Evolutionary conservation across 2,888 invertebrate species (phyloP), one percentile per base, ranked within the genome.

Genomic region (Leucoma salicis): DNA sequence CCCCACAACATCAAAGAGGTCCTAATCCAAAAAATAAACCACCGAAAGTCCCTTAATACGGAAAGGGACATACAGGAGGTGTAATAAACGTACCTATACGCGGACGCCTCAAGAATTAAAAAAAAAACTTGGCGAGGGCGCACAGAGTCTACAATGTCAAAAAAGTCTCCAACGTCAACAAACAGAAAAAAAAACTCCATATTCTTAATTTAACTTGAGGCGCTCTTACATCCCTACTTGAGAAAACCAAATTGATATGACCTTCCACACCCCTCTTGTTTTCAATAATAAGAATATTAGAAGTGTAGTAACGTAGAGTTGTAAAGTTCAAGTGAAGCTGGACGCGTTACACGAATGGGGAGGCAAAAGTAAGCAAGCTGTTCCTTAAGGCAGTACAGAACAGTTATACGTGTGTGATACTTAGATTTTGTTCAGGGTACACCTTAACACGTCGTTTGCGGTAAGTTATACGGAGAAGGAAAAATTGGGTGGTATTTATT

Each of bases 171-270:
- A 32, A 45, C 35, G 76, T 82, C 85, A 80, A 88, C 87, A 88
- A 88, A 87, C 87, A 86, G 82, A 83, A 63, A 73, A 72, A 73
- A 73, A 75, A 83, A 78, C 81, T 86, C 81, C 85, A 88, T 86
- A 89, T 89, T 89, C 89, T 89, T 89, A 89, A 89, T 89, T 88
- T 88, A 89, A 88, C 88, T 88, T 88, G 86, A 88, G 86, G 85
- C 86, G 82, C 83, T 86, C 80, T 83, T 82, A 83, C 85, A 81
- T 82, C 84, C 82, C 82, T 74, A 78, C 78, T 83, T 73, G 71
- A 74, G 62, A 54, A 37, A 57, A 56, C 86, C 71, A 65, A 37
- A 51, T 24, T 41, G 53, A 49, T 70, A 46, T 60, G 33, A 73
- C 43, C 37, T 69, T 40, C 41, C 40, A 8, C 42, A 3, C 38